Evolutionary conservation across 2,888 invertebrate genomes (phyloP).

Genomic region (Marasmarcha lunaedactyla): DNA sequence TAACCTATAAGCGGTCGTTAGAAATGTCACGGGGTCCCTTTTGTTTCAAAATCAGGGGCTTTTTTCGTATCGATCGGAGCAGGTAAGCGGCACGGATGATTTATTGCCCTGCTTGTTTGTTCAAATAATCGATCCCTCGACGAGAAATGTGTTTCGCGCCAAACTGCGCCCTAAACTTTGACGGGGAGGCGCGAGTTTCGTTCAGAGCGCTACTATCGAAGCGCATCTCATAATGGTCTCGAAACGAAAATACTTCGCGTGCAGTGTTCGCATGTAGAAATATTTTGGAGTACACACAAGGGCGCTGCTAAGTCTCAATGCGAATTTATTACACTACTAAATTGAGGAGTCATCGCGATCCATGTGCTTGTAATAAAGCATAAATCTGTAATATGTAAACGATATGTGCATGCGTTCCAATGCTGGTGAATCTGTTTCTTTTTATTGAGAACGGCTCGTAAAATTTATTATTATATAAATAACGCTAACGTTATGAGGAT

Average conservation of each 20-base stretch:
- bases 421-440: not conserved
- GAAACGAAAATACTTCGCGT: conserved; percentile 43
- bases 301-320: conserved; percentile 41
- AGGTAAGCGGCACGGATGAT: conserved; percentile 66
- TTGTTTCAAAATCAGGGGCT: conserved; percentile 45
- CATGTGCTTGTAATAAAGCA: conserved; percentile 11
- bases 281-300: conserved; percentile 50
- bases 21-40: conserved; percentile 49
- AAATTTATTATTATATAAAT: not conserved
- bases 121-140: conserved; percentile 60
- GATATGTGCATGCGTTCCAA: not conserved
- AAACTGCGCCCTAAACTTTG: conserved; percentile 23
- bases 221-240: conserved; percentile 48
- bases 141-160: conserved; percentile 22
- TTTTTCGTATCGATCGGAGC: conserved; percentile 57
- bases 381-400: conserved; percentile 2
- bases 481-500: not conserved
- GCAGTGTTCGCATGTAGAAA: conserved; percentile 38
- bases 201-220: conserved; percentile 10
- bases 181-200: conserved; percentile 22
- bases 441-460: conserved; percentile 1
- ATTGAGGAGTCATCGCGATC: conserved; percentile 24
- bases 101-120: conserved; percentile 63
- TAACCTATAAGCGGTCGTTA: conserved; percentile 19
- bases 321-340: conserved; percentile 41